Base-by-base conservation (phyloP, 2,797 vertebrate species). In the Sphenopsis melanotis region DNA sequence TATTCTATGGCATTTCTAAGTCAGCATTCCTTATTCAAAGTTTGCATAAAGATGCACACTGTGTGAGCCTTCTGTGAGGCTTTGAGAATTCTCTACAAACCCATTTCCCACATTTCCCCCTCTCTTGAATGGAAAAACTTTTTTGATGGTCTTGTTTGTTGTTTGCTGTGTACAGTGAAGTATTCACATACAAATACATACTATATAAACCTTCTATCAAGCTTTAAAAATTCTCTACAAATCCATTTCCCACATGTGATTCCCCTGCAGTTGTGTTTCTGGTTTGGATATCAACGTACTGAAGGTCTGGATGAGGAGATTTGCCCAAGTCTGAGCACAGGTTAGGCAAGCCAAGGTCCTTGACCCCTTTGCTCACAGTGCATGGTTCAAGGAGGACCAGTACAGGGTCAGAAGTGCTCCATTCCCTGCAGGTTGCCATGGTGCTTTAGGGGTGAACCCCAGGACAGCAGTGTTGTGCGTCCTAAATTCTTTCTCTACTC, bases 391-490 rank as follows among this genome's bases (percentile, higher is more conserved):
- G n/a, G 29, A 23, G n/a, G 41, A 22, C 57, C 6, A 26, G 29
- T 23, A 23, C 13, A 16, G 42, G 15, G 23, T 42, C 27, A 52
- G 44, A 27, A 56, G 18, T 26, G 24, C 75, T 61, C 50, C 15
- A 32, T 69, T 52, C 27, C 14, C 20, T n/a, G 12, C 12, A 41
- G 17, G 27, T 8, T 88, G 37, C 76, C 12, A 7, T 53, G 36
- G 36, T 29, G 32, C n/a, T n/a, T n/a, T 17, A 60, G 22, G 12
- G 22, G 2, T 63, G 39, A 12, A 11, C 6, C 13, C 21, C 6
- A 36, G 30, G 9, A 65, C 42, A 53, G 41, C 32, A 68, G 20
- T 0, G 0, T 61, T 55, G 6, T 2, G 0, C 18, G 6, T 22
- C 52, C 27, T 34, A 10, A n/a, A 72, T 34, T 7, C 32, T 36